phyloP scores from a whole-genome alignment of 2,888 invertebrate species.

The Drosophila borealis region DNA sequence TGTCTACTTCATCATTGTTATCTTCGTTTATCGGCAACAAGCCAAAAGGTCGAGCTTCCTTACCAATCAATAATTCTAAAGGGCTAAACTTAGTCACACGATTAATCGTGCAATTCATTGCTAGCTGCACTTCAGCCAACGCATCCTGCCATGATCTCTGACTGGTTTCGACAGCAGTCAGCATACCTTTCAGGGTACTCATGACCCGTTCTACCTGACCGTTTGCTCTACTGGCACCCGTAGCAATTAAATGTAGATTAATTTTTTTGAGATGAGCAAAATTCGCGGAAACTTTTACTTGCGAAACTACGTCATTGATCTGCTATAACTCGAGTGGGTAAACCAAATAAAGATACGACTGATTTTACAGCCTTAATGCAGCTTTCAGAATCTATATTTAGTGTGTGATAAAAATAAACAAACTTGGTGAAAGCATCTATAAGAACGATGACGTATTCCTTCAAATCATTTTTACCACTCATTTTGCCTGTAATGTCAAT shows the following conservation, averaged over 20 bases:
- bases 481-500: too few relatives aligned
- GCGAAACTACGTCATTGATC: conserved; percentile 6
- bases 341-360: neutral
- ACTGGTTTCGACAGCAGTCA: conserved; percentile 2
- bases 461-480: too few relatives aligned
- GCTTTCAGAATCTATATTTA: too few relatives aligned
- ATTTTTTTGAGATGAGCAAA: neutral
- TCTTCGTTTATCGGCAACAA: too few relatives aligned
- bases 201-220: conserved; percentile 7
- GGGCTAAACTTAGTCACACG: conserved; percentile 10
- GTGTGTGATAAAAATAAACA: conserved; percentile 1
- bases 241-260: conserved; percentile 1
- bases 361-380: too few relatives aligned
- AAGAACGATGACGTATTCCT: too few relatives aligned
- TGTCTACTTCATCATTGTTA: too few relatives aligned
- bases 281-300: neutral
- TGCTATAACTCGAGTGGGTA: neutral
- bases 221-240: conserved; percentile 5
- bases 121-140: conserved; percentile 15
- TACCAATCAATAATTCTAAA: too few relatives aligned
- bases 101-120: conserved; percentile 20
- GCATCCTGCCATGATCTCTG: conserved; percentile 17
- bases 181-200: conserved; percentile 4
- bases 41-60: too few relatives aligned
- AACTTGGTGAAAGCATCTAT: neutral